These are phyloP conservation scores for Latrodectus geometricus DNA, from an alignment of 1,140 invertebrate genomes.

Conservation along the genomic window DNA sequence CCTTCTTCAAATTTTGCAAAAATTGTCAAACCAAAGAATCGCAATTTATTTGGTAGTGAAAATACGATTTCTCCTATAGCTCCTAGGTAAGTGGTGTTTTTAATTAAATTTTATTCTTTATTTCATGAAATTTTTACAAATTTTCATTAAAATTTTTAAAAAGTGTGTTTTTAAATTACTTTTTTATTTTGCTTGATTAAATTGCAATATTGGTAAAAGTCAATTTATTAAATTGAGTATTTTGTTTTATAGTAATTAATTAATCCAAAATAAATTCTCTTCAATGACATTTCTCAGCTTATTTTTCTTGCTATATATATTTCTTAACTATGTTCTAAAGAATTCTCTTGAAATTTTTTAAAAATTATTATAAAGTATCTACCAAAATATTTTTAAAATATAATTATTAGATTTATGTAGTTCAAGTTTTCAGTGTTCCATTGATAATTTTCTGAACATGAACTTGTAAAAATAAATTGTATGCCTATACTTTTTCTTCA, in stretches of 20 bases:
- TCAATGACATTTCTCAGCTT: no score
- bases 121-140: not conserved
- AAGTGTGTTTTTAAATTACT: not conserved
- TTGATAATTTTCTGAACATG: no score
- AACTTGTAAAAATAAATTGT: no score
- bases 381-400: no score
- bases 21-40: conserved; percentile 8
- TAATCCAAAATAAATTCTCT: no score
- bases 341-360: no score
- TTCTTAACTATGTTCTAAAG: no score
- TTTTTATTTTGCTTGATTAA: not conserved
- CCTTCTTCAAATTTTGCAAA: conserved; percentile 33
- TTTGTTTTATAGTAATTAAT: not conserved
- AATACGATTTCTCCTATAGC: conserved; percentile 30
- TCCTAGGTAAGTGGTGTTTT: conserved; percentile 33
- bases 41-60: conserved; percentile 53
- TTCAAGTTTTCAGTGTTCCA: no score
- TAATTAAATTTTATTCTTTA: not conserved
- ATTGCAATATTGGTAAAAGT: not conserved
- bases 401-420: no score
- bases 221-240: not conserved
- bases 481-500: no score
- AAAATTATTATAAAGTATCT: no score
- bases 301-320: no score
- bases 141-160: not conserved